phyloP scores from a whole-genome alignment of 23 tunicate genomes.

The Styela plicata region DNA sequence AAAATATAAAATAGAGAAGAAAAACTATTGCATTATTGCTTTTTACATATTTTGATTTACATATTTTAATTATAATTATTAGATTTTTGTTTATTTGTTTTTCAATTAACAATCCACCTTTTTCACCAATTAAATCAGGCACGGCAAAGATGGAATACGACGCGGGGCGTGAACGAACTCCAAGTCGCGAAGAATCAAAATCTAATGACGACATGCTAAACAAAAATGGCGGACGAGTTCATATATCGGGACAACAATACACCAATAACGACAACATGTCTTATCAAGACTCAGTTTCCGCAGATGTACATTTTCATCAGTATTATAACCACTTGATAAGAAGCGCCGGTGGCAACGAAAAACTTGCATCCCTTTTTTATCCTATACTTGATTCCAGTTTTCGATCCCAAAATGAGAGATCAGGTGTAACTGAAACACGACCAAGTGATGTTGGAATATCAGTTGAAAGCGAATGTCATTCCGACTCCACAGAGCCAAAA shows the following conservation, averaged over 20 bases:
- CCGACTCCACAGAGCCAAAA: neutral
- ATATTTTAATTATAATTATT: no score
- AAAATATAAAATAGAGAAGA: no score
- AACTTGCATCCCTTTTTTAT: neutral
- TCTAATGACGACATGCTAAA: neutral
- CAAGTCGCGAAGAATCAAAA: neutral
- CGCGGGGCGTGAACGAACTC: neutral
- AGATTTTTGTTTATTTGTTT: no score
- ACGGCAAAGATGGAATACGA: neutral
- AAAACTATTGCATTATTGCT: no score
- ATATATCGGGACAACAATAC: neutral
- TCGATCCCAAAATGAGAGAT: neutral
- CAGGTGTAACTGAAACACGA: neutral
- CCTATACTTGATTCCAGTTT: neutral
- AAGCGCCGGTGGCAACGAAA: neutral
- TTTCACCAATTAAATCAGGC: no score
- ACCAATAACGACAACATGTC: neutral
- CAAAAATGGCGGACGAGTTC: slow-evolving; percentile 10
- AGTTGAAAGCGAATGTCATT: neutral
- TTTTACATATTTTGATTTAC: no score
- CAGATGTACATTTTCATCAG: neutral
- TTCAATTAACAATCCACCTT: no score
- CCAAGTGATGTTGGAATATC: neutral
- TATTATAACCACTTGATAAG: neutral
- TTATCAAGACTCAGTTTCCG: neutral